A percentile compares a stretch with the other conserved stretches of the same genome.
These are phyloP conservation scores for Clistopyga incitator DNA, from an alignment of 2,888 invertebrate species.

Conservation along the genomic window DNA sequence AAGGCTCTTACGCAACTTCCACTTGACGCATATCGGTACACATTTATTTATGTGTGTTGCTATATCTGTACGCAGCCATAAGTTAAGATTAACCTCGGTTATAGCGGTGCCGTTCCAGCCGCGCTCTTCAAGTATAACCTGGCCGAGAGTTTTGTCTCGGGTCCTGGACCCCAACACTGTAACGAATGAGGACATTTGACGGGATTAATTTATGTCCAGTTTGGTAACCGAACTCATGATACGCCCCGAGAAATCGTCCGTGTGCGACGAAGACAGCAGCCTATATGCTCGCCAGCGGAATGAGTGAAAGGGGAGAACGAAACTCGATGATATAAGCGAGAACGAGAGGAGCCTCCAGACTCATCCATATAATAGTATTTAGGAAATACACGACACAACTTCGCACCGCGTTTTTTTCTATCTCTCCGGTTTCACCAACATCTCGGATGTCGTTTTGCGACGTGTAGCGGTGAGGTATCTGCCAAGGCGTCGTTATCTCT, in stretches of 20 bases:
- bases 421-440: slow-evolving; percentile 69
- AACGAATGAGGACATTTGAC: slow-evolving; percentile 83
- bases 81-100: slow-evolving; percentile 83
- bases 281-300: slow-evolving; percentile 8
- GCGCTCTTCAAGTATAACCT: slow-evolving; percentile 64
- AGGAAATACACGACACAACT: slow-evolving; percentile 74
- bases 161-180: slow-evolving; percentile 71
- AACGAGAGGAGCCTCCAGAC: slow-evolving; percentile 20
- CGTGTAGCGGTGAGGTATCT: slow-evolving; percentile 23
- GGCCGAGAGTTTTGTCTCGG: slow-evolving; percentile 64
- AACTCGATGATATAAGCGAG: slow-evolving; percentile 42
- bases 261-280: slow-evolving; percentile 44
- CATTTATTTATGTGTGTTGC: slow-evolving; percentile 27
- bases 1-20: slow-evolving; percentile 43
- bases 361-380: slow-evolving; percentile 70
- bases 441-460: slow-evolving; percentile 69
- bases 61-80: slow-evolving; percentile 71
- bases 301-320: slow-evolving; percentile 44
- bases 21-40: slow-evolving; percentile 6
- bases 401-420: slow-evolving; percentile 60
- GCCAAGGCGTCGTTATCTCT: slow-evolving; percentile 48
- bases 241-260: slow-evolving; percentile 37
- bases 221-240: slow-evolving; percentile 79
- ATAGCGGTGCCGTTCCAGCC: slow-evolving; percentile 66
- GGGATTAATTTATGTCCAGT: slow-evolving; percentile 83